Conservation (phyloP, 35 echinoderm and acorn worm species). For the Apostichopus parvimensis region DNA sequence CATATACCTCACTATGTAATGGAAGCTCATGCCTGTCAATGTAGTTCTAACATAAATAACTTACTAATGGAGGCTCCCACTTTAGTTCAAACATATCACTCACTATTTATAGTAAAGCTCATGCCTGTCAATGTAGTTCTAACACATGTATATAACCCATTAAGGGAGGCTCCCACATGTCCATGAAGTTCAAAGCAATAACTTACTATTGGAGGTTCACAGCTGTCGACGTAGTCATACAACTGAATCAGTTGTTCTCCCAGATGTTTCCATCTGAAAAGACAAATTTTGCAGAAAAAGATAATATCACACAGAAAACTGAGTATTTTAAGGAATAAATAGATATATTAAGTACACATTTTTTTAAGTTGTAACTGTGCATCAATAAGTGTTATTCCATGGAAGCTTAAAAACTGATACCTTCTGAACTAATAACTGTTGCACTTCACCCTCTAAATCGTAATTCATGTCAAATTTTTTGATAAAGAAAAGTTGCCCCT, state of each 20-base stretch:
- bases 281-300: background rate
- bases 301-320: background rate
- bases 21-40: background rate
- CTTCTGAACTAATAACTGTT: no score
- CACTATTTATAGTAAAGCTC: background rate
- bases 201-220: conserved; percentile 41
- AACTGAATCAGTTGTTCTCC: conserved; percentile 37
- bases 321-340: no score
- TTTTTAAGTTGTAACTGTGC: no score
- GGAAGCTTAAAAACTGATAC: no score
- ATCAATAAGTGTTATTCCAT: no score
- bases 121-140: background rate
- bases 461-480: no score
- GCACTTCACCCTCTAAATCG: no score
- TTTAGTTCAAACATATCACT: no score
- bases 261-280: conserved; percentile 33
- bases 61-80: no score
- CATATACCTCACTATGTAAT: background rate
- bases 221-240: conserved; percentile 5
- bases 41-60: no score
- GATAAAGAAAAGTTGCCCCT: no score
- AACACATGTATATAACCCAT: background rate
- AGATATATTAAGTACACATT: no score
- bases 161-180: background rate
- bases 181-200: background rate